Conservation (phyloP, 2,888 invertebrate species). For the Augiades crinisus region DNA sequence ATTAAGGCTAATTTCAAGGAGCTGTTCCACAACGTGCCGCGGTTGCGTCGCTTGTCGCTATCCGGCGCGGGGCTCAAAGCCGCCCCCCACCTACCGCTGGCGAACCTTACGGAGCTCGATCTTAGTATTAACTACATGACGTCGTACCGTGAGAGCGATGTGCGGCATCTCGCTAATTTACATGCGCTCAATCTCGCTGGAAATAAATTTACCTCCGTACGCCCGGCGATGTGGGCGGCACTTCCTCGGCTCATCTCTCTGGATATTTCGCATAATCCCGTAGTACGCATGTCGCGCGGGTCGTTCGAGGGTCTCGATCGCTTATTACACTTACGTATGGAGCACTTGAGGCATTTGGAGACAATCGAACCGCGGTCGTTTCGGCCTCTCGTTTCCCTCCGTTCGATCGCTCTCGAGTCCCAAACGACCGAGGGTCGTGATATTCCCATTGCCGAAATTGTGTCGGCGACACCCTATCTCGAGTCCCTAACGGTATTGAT, state of each 20-base stretch:
- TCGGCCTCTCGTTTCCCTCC: slow-evolving; percentile 83
- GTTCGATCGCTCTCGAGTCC: slow-evolving; percentile 83
- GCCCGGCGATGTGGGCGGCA: slow-evolving; percentile 84
- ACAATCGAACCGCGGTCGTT: slow-evolving; percentile 87
- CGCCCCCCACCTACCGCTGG: slow-evolving; percentile 85
- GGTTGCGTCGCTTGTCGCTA: slow-evolving; percentile 85
- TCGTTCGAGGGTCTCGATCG: slow-evolving; percentile 84
- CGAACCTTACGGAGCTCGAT: slow-evolving; percentile 85
- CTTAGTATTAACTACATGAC: slow-evolving; percentile 86
- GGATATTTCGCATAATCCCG: slow-evolving; percentile 89
- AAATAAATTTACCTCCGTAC: slow-evolving; percentile 86
- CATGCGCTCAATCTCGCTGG: slow-evolving; percentile 85
- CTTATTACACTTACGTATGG: slow-evolving; percentile 85
- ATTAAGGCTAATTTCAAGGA: slow-evolving; percentile 90
- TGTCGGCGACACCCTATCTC: slow-evolving; percentile 40
- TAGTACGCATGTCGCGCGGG: slow-evolving; percentile 84
- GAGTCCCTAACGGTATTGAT: slow-evolving; percentile 77
- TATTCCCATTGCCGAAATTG: slow-evolving; percentile 43
- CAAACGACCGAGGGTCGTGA: slow-evolving; percentile 83
- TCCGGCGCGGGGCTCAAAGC: slow-evolving; percentile 85
- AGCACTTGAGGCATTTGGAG: slow-evolving; percentile 84
- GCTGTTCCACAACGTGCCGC: slow-evolving; percentile 88
- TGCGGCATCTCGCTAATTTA: slow-evolving; percentile 83
- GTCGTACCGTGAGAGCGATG: slow-evolving; percentile 83
- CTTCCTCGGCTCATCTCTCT: slow-evolving; percentile 84